Conservation (phyloP, 2,113 vertebrate genomes). For the Labeo catla region DNA sequence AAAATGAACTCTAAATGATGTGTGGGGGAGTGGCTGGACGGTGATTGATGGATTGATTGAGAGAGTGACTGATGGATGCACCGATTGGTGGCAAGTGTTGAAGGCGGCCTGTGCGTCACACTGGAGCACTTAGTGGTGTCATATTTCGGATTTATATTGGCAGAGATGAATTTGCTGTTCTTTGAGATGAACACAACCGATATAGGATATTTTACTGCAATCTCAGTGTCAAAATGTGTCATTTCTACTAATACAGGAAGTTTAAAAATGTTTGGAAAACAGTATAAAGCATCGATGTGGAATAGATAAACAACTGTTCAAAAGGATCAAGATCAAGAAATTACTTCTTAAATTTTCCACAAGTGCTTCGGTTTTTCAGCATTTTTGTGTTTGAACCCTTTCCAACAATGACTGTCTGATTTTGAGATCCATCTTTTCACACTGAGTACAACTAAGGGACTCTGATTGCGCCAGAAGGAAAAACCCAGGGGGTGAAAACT, state of each 20-base stretch:
- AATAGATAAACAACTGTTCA: neutral
- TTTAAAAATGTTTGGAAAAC: neutral
- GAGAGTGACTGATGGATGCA: constrained; percentile 70
- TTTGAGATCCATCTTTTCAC: too few species aligned
- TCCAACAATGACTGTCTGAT: too few species aligned
- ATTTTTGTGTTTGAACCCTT: too few species aligned
- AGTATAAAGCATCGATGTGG: neutral
- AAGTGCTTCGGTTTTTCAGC: too few species aligned
- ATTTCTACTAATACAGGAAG: neutral
- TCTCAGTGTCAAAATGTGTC: constrained; percentile 2
- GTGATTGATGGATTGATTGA: constrained; percentile 62
- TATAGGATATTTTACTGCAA: constrained; percentile 9
- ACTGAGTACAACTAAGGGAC: too few species aligned
- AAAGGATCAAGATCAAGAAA: neutral
- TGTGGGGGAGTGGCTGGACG: constrained; percentile 42
- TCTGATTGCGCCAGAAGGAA: too few species aligned
- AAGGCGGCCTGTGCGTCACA: constrained; percentile 67
- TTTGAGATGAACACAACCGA: constrained; percentile 31
- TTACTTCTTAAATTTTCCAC: too few species aligned
- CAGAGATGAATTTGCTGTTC: constrained; percentile 67
- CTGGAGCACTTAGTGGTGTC: constrained; percentile 66
- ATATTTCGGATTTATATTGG: constrained; percentile 67
- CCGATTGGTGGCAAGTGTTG: constrained; percentile 67
- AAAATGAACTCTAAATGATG: constrained; percentile 28
- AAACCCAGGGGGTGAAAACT: too few species aligned